These are phyloP conservation scores for Idaea dimidiata DNA, from an alignment of 2,888 invertebrate genomes.

Conservation along the genomic window DNA sequence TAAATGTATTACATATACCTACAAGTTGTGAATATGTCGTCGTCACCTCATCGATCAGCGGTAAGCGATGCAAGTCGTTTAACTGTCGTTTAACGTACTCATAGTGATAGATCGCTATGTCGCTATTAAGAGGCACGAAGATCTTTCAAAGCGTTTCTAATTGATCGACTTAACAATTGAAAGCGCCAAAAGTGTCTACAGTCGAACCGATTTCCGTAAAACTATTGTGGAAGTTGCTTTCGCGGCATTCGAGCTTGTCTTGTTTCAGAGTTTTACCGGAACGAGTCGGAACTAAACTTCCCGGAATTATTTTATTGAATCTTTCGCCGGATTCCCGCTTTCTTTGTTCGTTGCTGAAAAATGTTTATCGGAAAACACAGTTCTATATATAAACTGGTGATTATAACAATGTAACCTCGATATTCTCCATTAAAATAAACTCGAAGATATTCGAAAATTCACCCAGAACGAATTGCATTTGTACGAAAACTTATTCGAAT, in stretches of 20 bases:
- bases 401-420: neutral
- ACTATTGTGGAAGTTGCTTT: conserved; percentile 40
- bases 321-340: conserved; percentile 14
- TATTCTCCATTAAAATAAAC: neutral
- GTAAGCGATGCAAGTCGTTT: conserved; percentile 46
- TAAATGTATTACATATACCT: neutral
- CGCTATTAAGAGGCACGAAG: conserved; percentile 63
- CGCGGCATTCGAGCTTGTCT: conserved; percentile 31
- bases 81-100: conserved; percentile 71
- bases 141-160: conserved; percentile 76
- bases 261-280: conserved; percentile 36
- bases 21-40: neutral
- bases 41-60: conserved; percentile 57
- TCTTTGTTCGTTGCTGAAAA: neutral
- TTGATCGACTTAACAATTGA: conserved; percentile 71
- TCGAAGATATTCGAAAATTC: neutral
- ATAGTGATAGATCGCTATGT: conserved; percentile 71
- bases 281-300: conserved; percentile 32
- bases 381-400: neutral
- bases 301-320: conserved; percentile 32
- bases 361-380: neutral
- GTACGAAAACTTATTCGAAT: neutral
- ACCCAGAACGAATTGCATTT: neutral
- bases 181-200: conserved; percentile 60
- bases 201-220: conserved; percentile 39